Conservation (phyloP, 2,888 invertebrate genomes). For the Meganola albula region DNA sequence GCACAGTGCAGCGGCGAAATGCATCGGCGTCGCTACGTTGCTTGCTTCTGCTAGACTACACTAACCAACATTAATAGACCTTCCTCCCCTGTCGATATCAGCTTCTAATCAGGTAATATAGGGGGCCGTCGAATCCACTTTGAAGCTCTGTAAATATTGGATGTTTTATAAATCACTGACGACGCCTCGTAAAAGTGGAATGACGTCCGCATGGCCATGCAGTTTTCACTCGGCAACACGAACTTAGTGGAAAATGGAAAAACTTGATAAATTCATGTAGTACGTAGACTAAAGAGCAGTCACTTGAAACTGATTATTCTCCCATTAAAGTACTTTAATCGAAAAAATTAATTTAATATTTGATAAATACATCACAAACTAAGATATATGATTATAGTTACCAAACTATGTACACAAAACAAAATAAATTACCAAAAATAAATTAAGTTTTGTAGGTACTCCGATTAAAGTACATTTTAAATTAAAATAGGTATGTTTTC, state of each 20-base stretch:
- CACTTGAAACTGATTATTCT: constrained; percentile 7
- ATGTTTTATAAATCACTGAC: constrained; percentile 57
- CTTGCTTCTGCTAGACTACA: constrained; percentile 48
- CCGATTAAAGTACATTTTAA: too few relatives aligned
- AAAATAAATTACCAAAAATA: too few relatives aligned
- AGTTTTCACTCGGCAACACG: constrained; percentile 71
- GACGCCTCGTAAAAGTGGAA: constrained; percentile 74
- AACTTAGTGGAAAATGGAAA: constrained; percentile 64
- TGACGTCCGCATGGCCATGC: constrained; percentile 68
- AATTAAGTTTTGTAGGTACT: too few relatives aligned
- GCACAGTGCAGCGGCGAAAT: constrained; percentile 68
- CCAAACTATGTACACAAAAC: too few relatives aligned
- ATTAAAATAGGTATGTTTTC: too few relatives aligned
- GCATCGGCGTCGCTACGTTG: constrained; percentile 56
- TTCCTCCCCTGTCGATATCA: constrained; percentile 31
- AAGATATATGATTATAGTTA: too few relatives aligned
- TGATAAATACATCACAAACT: too few relatives aligned
- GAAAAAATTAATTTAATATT: too few relatives aligned
- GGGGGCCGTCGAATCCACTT: constrained; percentile 30
- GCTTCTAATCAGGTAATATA: constrained; percentile 24
- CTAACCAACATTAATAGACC: constrained; percentile 49
- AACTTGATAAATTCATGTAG: constrained; percentile 50
- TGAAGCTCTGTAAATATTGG: constrained; percentile 45
- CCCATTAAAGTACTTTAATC: too few relatives aligned
- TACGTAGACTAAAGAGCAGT: constrained; percentile 36